Conservation (phyloP, 2,797 vertebrate species). For the Lates japonicus region DNA sequence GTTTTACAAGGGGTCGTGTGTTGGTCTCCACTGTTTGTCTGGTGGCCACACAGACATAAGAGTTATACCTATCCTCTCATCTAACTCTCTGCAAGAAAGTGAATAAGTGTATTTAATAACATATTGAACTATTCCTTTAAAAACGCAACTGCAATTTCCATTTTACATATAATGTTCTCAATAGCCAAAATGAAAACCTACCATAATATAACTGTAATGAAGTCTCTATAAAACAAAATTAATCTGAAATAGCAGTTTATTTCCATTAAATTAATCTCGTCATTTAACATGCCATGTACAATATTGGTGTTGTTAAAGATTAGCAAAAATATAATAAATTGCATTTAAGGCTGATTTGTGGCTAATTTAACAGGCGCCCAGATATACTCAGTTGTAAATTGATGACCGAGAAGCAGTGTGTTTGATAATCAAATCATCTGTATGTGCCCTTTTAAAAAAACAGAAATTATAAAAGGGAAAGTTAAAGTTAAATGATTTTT, state of each 20-base stretch:
- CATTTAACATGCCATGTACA: background rate
- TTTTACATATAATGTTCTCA: too few species aligned
- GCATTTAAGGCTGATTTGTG: background rate
- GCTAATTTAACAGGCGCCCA: background rate
- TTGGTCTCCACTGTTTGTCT: too few species aligned
- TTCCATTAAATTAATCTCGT: background rate
- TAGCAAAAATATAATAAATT: background rate
- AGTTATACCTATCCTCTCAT: too few species aligned
- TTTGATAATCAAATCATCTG: background rate
- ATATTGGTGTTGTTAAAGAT: background rate
- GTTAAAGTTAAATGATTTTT: conserved; percentile 3
- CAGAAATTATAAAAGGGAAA: background rate
- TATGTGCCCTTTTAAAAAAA: conserved; percentile 2
- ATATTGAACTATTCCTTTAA: background rate
- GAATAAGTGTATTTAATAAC: too few species aligned
- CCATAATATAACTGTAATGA: background rate
- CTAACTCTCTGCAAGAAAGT: too few species aligned
- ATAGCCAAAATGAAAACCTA: too few species aligned
- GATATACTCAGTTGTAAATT: background rate
- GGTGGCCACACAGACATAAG: too few species aligned
- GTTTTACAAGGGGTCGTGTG: too few species aligned
- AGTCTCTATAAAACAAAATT: background rate
- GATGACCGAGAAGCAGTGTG: background rate
- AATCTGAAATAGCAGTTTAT: background rate
- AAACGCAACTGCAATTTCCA: too few species aligned